Evolutionary conservation across 2,113 vertebrate species (phyloP).

Genomic region (Sinocyclocheilus maitianheensis): DNA sequence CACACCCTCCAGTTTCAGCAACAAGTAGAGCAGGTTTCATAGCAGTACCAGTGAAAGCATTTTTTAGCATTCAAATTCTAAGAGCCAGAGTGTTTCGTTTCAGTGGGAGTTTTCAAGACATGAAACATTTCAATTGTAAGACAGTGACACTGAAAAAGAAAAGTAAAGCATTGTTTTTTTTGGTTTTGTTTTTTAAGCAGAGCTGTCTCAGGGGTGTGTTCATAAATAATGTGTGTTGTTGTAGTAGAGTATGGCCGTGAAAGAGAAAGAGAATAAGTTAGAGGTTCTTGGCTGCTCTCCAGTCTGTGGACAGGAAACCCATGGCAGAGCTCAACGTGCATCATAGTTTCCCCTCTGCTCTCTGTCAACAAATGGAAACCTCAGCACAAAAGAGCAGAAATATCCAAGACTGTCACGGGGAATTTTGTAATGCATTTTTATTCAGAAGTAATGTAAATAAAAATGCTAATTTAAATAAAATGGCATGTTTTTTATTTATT

Average conservation of each 20-base stretch:
- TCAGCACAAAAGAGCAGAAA: constrained; percentile 23
- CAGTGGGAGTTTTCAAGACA: neutral
- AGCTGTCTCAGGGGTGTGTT: neutral
- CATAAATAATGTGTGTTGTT: constrained; percentile 31
- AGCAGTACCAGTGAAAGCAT: neutral
- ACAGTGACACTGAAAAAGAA: neutral
- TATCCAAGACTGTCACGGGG: neutral
- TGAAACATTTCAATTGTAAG: neutral
- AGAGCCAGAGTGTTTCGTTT: neutral
- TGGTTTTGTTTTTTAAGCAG: neutral
- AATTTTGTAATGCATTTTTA: neutral
- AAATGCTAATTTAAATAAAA: neutral
- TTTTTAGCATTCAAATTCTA: neutral
- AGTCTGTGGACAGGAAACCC: constrained; percentile 58
- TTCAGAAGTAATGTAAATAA: neutral
- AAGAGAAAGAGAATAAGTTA: neutral
- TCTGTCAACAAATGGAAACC: constrained; percentile 19
- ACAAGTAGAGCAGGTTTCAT: neutral
- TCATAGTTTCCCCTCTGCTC: neutral
- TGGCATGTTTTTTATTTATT: neutral
- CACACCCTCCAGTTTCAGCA: neutral
- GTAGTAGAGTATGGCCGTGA: neutral
- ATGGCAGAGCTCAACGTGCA: constrained; percentile 21
- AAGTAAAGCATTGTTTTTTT: neutral
- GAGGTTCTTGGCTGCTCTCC: neutral